These are phyloP conservation scores for Brachycybe producta DNA, from an alignment of 2,888 invertebrate species.

Conservation along the genomic window DNA sequence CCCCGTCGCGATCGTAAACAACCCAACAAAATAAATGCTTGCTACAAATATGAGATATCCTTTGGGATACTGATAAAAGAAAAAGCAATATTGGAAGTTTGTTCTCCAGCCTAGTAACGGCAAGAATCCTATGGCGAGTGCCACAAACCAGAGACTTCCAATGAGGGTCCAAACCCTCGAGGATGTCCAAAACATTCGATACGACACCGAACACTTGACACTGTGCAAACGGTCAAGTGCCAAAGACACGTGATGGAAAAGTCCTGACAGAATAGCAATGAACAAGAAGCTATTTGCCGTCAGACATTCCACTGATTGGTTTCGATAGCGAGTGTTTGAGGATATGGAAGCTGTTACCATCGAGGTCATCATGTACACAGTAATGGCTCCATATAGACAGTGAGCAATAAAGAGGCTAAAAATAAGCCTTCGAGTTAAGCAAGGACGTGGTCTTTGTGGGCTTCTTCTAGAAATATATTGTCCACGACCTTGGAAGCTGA, in stretches of 20 bases:
- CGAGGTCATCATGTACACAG: slow-evolving; percentile 17
- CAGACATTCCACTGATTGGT: slow-evolving; percentile 9
- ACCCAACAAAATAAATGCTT: slow-evolving; percentile 2
- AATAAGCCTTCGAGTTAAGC: slow-evolving; percentile 2
- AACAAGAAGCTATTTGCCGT: slow-evolving; percentile 11
- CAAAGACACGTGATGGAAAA: slow-evolving; percentile 8
- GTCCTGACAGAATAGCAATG: neutral
- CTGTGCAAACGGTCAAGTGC: slow-evolving; percentile 11
- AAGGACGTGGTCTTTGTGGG: neutral
- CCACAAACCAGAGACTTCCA: neutral
- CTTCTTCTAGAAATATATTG: neutral
- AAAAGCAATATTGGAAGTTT: slow-evolving; percentile 14
- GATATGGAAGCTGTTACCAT: slow-evolving; percentile 11
- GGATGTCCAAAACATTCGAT: slow-evolving; percentile 12
- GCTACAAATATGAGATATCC: slow-evolving; percentile 8
- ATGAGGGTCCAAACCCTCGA: neutral
- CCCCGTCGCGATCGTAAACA: neutral
- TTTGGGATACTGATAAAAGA: slow-evolving; percentile 11
- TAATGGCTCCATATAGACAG: slow-evolving; percentile 15
- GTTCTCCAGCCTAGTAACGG: slow-evolving; percentile 15
- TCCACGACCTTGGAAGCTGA: slow-evolving; percentile 11
- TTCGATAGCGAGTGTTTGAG: slow-evolving; percentile 4
- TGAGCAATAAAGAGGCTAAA: slow-evolving; percentile 8
- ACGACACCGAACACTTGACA: neutral
- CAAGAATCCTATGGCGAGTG: slow-evolving; percentile 7